These are phyloP conservation scores for Enteromius anoplus DNA, from an alignment of 2,797 vertebrate species.

Conservation along the genomic window DNA sequence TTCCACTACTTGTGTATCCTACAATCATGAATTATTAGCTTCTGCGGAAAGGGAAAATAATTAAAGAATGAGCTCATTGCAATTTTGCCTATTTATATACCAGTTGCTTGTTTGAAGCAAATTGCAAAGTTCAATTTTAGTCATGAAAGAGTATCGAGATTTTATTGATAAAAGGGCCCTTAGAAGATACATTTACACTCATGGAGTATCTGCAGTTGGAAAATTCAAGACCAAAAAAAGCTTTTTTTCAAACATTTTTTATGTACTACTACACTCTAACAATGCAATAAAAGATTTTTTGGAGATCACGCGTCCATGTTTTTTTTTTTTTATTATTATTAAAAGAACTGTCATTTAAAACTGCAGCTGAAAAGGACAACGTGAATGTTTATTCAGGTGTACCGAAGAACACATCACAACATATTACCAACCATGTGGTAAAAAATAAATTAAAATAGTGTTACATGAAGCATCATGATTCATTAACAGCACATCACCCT, in stretches of 20 bases:
- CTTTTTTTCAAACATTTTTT: slow-evolving; percentile 42
- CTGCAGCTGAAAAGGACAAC: neutral
- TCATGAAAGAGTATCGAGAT: neutral
- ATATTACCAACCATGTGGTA: neutral
- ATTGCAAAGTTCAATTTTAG: neutral
- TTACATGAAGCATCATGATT: neutral
- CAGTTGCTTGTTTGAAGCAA: slow-evolving; percentile 16
- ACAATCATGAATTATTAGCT: slow-evolving; percentile 20
- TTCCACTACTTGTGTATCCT: slow-evolving; percentile 25
- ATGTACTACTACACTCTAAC: slow-evolving; percentile 71
- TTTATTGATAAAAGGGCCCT: slow-evolving; percentile 33
- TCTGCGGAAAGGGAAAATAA: slow-evolving; percentile 34
- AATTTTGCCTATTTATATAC: slow-evolving; percentile 23
- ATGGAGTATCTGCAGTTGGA: slow-evolving; percentile 29
- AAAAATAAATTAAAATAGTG: slow-evolving; percentile 13
- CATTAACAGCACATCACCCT: neutral
- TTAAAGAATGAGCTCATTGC: slow-evolving; percentile 35
- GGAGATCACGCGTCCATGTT: neutral
- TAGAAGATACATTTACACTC: slow-evolving; percentile 26
- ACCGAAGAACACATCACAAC: neutral
- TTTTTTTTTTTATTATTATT: slow-evolving; percentile 4
- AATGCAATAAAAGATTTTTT: slow-evolving; percentile 74
- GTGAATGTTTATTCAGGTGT: neutral
- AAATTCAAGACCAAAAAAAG: slow-evolving; percentile 36
- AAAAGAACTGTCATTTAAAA: neutral